A percentile compares a stretch with the other conserved stretches of the same genome.
Conservation (phyloP, 1,140 invertebrate species). For the Drosophila ananassae region DNA sequence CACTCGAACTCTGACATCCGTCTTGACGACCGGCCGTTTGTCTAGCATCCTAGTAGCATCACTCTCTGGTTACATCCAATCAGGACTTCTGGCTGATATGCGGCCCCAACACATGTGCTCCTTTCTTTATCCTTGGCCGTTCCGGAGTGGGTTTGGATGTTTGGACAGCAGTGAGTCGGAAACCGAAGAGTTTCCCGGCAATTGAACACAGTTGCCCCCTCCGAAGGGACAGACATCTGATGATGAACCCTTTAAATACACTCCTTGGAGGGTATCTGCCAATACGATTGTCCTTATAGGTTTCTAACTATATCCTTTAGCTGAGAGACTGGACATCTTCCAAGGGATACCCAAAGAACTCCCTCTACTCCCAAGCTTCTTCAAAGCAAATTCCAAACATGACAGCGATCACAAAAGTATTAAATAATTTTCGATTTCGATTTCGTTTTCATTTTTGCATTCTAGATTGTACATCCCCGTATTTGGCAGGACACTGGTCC, state of each 20-base stretch:
- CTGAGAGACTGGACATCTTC: no score
- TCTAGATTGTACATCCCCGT: no score
- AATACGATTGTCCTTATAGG: no score
- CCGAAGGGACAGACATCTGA: slow-evolving; percentile 14
- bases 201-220: slow-evolving; percentile 61
- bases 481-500: slow-evolving; percentile 1
- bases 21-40: slow-evolving; percentile 18
- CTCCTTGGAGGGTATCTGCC: no score
- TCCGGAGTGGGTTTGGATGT: slow-evolving; percentile 10
- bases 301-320: no score
- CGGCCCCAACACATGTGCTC: slow-evolving; percentile 5
- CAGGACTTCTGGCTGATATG: slow-evolving; percentile 40
- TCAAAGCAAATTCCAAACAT: slow-evolving; percentile 26
- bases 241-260: no score
- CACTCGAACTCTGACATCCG: slow-evolving; percentile 11
- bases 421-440: slow-evolving; percentile 46
- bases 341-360: no score
- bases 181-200: slow-evolving; percentile 64
- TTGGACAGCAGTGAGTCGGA: slow-evolving; percentile 62
- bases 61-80: slow-evolving; percentile 44
- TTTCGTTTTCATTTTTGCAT: slow-evolving; percentile 1
- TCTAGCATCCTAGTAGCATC: slow-evolving; percentile 16
- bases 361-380: no score
- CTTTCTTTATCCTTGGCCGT: background rate
- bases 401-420: slow-evolving; percentile 62